These are phyloP conservation scores for Lepidocolaptes lacrymiger DNA, from an alignment of 2,797 vertebrate species.

Conservation along the genomic window DNA sequence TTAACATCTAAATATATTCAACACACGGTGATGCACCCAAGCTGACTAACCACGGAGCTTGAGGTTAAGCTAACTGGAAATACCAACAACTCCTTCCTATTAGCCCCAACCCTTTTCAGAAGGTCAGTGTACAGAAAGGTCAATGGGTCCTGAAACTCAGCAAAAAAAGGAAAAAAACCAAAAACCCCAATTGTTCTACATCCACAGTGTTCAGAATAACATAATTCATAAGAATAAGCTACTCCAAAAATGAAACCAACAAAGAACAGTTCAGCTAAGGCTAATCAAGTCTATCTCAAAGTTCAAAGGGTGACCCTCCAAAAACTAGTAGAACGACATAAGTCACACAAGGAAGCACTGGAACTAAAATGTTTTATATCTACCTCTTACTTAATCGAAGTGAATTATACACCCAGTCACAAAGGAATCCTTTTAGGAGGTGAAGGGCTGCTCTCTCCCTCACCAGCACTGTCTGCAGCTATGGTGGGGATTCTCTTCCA, in stretches of 20 bases:
- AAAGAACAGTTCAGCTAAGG: not conserved
- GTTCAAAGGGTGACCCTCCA: not conserved
- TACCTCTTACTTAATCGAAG: not conserved
- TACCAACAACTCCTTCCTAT: not conserved
- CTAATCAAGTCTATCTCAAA: not conserved
- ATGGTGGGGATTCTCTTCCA: not conserved
- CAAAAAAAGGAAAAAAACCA: no score
- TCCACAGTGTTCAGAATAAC: not conserved
- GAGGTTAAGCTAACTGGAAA: not conserved
- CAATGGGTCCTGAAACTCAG: not conserved
- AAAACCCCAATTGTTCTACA: not conserved
- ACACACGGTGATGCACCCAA: not conserved
- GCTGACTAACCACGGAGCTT: not conserved
- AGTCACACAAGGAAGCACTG: not conserved
- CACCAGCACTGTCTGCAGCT: not conserved
- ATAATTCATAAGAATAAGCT: not conserved
- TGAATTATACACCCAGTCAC: not conserved
- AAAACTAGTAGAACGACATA: fast-evolving
- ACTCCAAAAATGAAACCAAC: not conserved
- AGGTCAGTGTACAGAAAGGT: not conserved
- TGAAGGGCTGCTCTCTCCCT: not conserved
- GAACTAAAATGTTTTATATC: not conserved
- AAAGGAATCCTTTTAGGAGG: not conserved
- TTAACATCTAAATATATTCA: constrained; percentile 43
- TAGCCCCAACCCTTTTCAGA: not conserved